Percentiles rank a stretch among this genome's conserved stretches.
phyloP scores from a whole-genome alignment of 2,888 invertebrate genomes.

The Brachycybe producta region DNA sequence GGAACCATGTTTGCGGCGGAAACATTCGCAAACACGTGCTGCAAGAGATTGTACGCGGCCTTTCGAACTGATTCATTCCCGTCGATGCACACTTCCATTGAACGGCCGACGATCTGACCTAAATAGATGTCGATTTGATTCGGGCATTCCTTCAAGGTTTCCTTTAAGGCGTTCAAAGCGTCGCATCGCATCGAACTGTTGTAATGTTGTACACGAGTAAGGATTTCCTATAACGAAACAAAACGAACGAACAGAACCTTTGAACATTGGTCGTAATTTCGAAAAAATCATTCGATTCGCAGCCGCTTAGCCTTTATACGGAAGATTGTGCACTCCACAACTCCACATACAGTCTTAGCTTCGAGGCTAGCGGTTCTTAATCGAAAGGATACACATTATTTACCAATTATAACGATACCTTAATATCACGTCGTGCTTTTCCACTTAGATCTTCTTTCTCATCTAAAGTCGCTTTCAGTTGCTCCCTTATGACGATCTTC shows the following conservation, averaged over 20 bases:
- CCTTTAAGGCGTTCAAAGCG: slow-evolving; percentile 9
- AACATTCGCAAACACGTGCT: background rate
- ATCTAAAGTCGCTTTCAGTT: slow-evolving; percentile 3
- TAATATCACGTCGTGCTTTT: background rate
- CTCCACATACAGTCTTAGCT: too few relatives aligned
- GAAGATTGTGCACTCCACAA: too few relatives aligned
- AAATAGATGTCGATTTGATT: slow-evolving; percentile 1
- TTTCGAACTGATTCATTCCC: background rate
- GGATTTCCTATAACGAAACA: slow-evolving; percentile 4
- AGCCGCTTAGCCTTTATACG: too few relatives aligned
- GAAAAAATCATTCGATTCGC: too few relatives aligned
- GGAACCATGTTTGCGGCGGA: slow-evolving; percentile 1
- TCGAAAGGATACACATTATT: too few relatives aligned
- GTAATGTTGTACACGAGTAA: slow-evolving; percentile 3
- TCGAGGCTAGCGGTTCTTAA: too few relatives aligned
- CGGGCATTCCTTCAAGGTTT: slow-evolving; percentile 4
- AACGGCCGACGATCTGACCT: background rate
- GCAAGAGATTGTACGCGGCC: background rate
- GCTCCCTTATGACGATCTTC: slow-evolving; percentile 54
- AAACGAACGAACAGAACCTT: background rate
- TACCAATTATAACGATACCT: too few relatives aligned
- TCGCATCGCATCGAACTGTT: background rate
- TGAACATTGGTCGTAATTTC: background rate
- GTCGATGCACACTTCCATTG: slow-evolving; percentile 1
- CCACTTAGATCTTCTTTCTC: background rate